Base-by-base conservation (phyloP, 2,888 invertebrate species). In the Scrobipalpa atriplicella region DNA sequence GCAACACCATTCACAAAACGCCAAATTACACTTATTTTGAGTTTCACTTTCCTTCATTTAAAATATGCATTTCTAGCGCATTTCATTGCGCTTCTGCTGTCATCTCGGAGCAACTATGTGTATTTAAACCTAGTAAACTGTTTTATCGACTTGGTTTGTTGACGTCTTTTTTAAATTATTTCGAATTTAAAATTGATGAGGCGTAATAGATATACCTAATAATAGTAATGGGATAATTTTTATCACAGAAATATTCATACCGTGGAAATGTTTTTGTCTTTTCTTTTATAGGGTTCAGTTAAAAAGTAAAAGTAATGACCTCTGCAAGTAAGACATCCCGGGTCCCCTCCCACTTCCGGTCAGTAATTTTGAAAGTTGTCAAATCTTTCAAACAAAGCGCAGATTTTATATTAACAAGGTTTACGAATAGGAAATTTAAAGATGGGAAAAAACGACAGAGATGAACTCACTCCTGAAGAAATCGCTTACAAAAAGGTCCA, bases 1-100 rank as follows among this genome's bases (percentile, higher is more conserved):
- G 84, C 79, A 86, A 81, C 78, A 83, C 75, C 47, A 2, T 0
- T 0, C 36, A 10, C 19, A 18, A 74, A 75, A 81, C 73, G 86
- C 87, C 89, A 86, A 80, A 13, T 78, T 38, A 67, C 73, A 80
- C n/a, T n/a, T n/a, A n/a, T n/a, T n/a, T n/a, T n/a, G n/a, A n/a
- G n/a, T n/a, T n/a, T n/a, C n/a, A n/a, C n/a, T n/a, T n/a, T n/a
- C n/a, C n/a, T n/a, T n/a, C 79, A 75, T 78, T 78, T 68, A 9
- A 78, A 73, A 76, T 78, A 81, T 79, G n/a, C 75, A 73, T 67
- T 71, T 56, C 77, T 82, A 85, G 86, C 84, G 85, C 83, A 83
- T 79, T 86, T 81, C 74, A 72, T 75, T 64, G 43, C 29, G 9
- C 11, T 18, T 41, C 71, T 76, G 76, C 78, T 82, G 89, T 86